Evolutionary conservation across 64 coral and sea anemone genomes (phyloP).

Genomic region (Stichodactyla helianthus): DNA sequence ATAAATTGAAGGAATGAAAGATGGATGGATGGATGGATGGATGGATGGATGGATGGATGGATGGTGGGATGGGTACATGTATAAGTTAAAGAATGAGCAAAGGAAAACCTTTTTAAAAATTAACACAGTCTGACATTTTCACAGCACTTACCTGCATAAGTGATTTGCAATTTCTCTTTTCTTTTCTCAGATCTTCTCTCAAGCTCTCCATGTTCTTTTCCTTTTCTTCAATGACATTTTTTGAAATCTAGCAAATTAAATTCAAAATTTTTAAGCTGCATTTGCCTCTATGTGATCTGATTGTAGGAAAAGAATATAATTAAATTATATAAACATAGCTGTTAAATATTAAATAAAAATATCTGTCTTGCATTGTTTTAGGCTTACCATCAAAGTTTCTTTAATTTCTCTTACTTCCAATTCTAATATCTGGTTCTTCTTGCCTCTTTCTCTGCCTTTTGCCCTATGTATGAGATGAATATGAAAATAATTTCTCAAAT

Average conservation of each 20-base stretch:
- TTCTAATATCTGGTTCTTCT: conserved; percentile 81
- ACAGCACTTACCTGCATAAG: conserved; percentile 53
- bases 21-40: not conserved
- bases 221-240: conserved; percentile 86
- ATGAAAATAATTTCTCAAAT: not conserved
- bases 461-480: conserved; percentile 24
- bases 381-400: conserved; percentile 77
- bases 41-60: not conserved
- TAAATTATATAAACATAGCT: no score
- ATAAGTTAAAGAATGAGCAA: no score
- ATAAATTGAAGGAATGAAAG: not conserved
- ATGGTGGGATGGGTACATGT: no score
- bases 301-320: no score
- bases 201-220: conserved; percentile 85
- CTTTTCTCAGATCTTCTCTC: conserved; percentile 43
- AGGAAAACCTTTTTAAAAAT: no score
- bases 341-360: not conserved
- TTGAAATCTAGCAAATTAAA: conserved; percentile 61
- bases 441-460: conserved; percentile 74
- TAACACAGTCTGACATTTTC: not conserved
- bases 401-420: conserved; percentile 84
- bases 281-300: no score
- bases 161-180: conserved; percentile 59
- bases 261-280: not conserved
- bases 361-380: no score